A percentile compares a stretch with the other conserved stretches of the same genome.
These are phyloP conservation scores for Boleophthalmus pectinirostris DNA, from an alignment of 2,113 vertebrate genomes.

Conservation along the genomic window DNA sequence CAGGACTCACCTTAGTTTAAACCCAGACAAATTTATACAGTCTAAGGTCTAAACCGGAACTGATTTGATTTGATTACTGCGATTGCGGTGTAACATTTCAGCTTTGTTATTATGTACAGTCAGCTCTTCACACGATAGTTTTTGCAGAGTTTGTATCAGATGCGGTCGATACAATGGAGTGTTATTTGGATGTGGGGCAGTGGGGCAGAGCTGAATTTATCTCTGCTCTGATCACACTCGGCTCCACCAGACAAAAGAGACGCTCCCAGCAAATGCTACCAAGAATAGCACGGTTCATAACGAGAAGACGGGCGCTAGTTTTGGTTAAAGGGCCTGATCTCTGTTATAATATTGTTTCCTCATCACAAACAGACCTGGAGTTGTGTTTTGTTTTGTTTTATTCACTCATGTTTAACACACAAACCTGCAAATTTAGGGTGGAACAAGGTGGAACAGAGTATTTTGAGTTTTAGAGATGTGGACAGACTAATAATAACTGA, in stretches of 20 bases:
- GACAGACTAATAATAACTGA: too few relatives aligned
- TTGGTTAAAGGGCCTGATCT: too few relatives aligned
- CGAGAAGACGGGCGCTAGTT: background rate
- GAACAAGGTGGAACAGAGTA: too few relatives aligned
- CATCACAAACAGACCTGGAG: too few relatives aligned
- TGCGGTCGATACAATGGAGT: background rate
- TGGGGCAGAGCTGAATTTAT: conserved; percentile 14
- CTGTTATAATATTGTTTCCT: too few relatives aligned
- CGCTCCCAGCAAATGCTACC: background rate
- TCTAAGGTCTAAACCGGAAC: too few relatives aligned
- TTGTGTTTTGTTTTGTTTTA: too few relatives aligned
- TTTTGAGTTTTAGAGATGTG: too few relatives aligned
- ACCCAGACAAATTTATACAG: background rate
- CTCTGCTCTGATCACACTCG: conserved; percentile 26
- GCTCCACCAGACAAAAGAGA: background rate
- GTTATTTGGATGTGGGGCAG: conserved; percentile 38
- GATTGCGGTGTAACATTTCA: background rate
- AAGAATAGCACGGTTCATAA: background rate
- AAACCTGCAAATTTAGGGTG: too few relatives aligned
- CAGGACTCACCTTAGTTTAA: background rate
- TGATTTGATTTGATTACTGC: background rate
- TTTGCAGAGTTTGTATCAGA: conserved; percentile 1
- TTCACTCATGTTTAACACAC: too few relatives aligned
- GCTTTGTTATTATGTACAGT: background rate
- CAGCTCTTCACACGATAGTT: background rate